Base-by-base conservation (phyloP, 2,113 vertebrate species). In the Neodontobutis hainanensis region DNA sequence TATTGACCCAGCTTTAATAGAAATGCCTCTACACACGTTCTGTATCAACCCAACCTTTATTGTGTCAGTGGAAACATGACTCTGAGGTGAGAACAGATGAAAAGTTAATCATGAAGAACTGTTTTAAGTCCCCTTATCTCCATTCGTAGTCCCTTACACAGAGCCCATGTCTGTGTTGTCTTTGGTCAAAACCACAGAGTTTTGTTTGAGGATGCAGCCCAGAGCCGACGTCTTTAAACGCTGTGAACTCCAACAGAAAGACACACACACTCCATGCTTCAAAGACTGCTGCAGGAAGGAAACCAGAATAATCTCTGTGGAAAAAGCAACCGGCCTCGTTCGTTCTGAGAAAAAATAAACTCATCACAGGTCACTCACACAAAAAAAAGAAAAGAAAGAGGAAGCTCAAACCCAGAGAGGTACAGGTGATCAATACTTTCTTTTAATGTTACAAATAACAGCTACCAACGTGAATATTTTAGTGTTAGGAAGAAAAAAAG, bases 201-300 rank as follows among this genome's bases (percentile, higher is more conserved):
- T 79, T 82, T 67, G 73, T 38, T n/a, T 53, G 55, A 60, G 48
- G 51, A 44, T 62, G 59, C 58, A 83, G 68, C 64, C 58, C 63
- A 71, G 16, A 72, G 63, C 32, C 2, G n/a, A 35, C 16, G 42
- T 44, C 51, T 53, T 73, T 73, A 70, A 81, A 75, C 72, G 63
- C 55, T 4, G 5, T 11, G 7, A 35, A 70, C 57, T 64, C 34
- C 1, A 6, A 0, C 27, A 73, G 35, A 74, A 48, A 67, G 14
- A 10, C 38, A 58, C 14, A 58, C 14, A 59, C 57, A 59, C 60
- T 32, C 10, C 64, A 34, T 9, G 2, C 66, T 64, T 71, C 72
- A 70, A 78, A 78, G 12, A 7, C 14, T 8, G 10, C 71, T 49
- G 71, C 35, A 68, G 47, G 62, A 73, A 57, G 11, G 69, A 57